These are phyloP conservation scores for Philotrypesis tridentata DNA, from an alignment of 1,140 invertebrate species.

Conservation along the genomic window DNA sequence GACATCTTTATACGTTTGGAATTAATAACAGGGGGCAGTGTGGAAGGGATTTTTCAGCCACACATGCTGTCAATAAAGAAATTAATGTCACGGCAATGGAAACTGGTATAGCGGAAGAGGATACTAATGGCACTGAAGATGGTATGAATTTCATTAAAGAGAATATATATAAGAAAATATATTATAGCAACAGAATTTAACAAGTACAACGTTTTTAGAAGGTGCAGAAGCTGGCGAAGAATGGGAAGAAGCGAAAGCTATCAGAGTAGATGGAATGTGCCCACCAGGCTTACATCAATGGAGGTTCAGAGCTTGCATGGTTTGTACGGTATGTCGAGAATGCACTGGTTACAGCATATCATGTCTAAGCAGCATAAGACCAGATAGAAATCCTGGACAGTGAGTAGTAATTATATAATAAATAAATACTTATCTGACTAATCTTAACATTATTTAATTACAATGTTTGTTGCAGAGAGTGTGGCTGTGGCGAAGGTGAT, in stretches of 20 bases:
- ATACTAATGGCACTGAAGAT: slow-evolving; percentile 72
- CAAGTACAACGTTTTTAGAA: slow-evolving; percentile 49
- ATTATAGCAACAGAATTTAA: too few species aligned
- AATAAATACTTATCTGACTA: slow-evolving; percentile 27
- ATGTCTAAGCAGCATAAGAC: slow-evolving; percentile 85
- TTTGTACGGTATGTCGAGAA: slow-evolving; percentile 93
- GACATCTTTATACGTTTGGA: slow-evolving; percentile 95
- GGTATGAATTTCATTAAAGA: slow-evolving; percentile 52
- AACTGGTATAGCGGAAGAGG: slow-evolving; percentile 78
- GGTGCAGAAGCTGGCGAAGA: slow-evolving; percentile 69
- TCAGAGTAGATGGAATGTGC: slow-evolving; percentile 73
- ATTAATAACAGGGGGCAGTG: slow-evolving; percentile 99
- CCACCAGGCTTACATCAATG: slow-evolving; percentile 84
- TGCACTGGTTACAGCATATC: slow-evolving; percentile 94
- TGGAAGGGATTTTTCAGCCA: slow-evolving; percentile 86
- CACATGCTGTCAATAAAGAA: slow-evolving; percentile 72
- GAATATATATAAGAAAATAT: too few species aligned
- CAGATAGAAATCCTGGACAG: slow-evolving; percentile 90
- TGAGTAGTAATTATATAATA: slow-evolving; percentile 75
- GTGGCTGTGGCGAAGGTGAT: slow-evolving; percentile 96
- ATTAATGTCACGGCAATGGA: slow-evolving; percentile 78
- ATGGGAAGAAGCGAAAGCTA: slow-evolving; percentile 77
- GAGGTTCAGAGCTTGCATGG: slow-evolving; percentile 88
- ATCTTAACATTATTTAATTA: not conserved
- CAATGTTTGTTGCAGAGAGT: slow-evolving; percentile 79